A percentile compares a stretch with the other conserved stretches of the same genome.
Conservation (phyloP, 2,888 invertebrate genomes). For the Aelia acuminata region DNA sequence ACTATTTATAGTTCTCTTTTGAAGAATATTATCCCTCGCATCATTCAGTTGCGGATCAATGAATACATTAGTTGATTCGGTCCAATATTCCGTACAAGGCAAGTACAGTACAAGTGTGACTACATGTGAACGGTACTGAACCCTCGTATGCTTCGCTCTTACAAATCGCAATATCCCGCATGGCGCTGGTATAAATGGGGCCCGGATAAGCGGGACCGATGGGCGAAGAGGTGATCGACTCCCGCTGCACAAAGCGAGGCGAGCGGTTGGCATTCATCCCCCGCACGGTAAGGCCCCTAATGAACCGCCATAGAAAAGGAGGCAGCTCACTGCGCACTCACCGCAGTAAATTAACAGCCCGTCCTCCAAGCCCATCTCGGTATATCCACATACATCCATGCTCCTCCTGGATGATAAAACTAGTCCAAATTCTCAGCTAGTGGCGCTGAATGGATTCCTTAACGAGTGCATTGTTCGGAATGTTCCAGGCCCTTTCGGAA, state of each 20-base stretch:
- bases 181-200: not conserved
- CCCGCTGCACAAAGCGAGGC: not conserved
- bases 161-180: not conserved
- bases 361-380: too few relatives aligned
- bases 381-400: too few relatives aligned
- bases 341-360: not conserved
- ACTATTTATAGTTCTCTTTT: too few relatives aligned
- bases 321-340: not conserved
- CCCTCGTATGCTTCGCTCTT: not conserved
- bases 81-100: too few relatives aligned
- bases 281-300: not conserved
- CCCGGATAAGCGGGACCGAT: not conserved
- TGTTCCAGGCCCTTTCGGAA: not conserved
- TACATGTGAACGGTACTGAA: not conserved
- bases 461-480: not conserved
- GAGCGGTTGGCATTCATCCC: not conserved
- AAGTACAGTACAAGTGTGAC: too few relatives aligned
- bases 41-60: too few relatives aligned
- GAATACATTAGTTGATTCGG: too few relatives aligned
- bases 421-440: not conserved
- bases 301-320: not conserved
- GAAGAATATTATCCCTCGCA: too few relatives aligned
- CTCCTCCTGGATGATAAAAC: not conserved
- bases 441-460: not conserved
- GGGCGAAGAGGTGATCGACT: slow-evolving; percentile 1